Conservation (phyloP, 1,140 invertebrate species). For the Drosophila watanabei region DNA sequence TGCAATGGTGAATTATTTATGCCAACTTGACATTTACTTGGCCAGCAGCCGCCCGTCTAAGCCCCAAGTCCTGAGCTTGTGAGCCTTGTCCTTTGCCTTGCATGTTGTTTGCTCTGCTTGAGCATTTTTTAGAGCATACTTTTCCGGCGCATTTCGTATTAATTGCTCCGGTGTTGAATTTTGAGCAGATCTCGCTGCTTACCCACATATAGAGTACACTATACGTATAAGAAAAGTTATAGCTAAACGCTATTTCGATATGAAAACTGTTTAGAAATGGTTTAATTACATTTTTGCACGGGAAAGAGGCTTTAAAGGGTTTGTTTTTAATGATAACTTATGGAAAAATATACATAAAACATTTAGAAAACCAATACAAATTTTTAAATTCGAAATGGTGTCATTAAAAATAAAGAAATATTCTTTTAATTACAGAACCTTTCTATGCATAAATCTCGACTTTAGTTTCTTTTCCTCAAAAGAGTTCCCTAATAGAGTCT, state of each 20-base stretch:
- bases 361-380: neutral
- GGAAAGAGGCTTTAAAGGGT: neutral
- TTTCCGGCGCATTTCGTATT: constrained; percentile 66
- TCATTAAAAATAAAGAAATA: neutral
- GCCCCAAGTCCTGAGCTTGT: constrained; percentile 14
- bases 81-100: constrained; percentile 49
- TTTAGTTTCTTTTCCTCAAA: neutral
- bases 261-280: neutral
- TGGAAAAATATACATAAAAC: neutral
- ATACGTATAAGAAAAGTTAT: neutral
- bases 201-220: neutral
- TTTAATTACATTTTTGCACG: neutral
- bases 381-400: neutral
- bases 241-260: neutral
- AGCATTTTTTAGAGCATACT: constrained; percentile 62
- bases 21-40: constrained; percentile 78
- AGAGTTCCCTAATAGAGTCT: neutral
- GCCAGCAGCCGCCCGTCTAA: constrained; percentile 24
- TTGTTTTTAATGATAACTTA: neutral
- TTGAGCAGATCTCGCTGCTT: constrained; percentile 2
- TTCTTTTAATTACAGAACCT: neutral
- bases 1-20: constrained; percentile 73
- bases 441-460: neutral
- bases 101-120: constrained; percentile 51
- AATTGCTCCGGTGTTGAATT: constrained; percentile 57